Base-by-base conservation (phyloP, 2,888 invertebrate species). In the Chesias legatella region DNA sequence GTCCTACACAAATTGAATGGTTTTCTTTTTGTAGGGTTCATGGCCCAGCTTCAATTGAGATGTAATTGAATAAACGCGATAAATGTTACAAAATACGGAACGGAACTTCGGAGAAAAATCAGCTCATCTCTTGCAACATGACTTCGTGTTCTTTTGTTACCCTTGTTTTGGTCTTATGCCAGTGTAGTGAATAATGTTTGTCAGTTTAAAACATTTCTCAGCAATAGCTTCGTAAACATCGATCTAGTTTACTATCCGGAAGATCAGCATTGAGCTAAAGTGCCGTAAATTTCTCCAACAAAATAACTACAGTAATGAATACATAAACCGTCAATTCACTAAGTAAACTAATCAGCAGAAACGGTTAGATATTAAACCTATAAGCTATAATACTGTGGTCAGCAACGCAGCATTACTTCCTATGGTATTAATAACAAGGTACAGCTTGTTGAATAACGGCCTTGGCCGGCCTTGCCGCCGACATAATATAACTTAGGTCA, bases 391-490 rank as follows among this genome's bases (percentile, higher is more conserved):
- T 47, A 33, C 44, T 43, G 43, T 32, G 45, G 50, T 36, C 38
- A 25, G 32, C 40, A 38, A 33, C 40, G 20, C 21, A 22, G 31
- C 28, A 41, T 22, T 33, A 45, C 35, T 43, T 34, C 36, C 33
- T 35, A 45, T 36, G 36, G 35, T 36, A 45, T 45, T 45, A 36
- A 45, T 45, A 45, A 45, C 33, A 29, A 26, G 36, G 33, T 34
- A 5, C 26, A 44, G 4, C 22, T 22, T 3, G 40, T 33, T 29
- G 36, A 26, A 68, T 73, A 76, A 76, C 79, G 79, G 81, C 86
- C 85, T 84, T 83, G 83, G 62, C 51, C 73, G 85, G 77, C 83
- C 85, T 86, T 84, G 85, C 70, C 67, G 58, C 60, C 58, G 70
- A 69, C 64, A 57, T 55, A 33, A 31, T 24, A 60, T 46, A 50